These are phyloP conservation scores for Hyles euphorbiae DNA, from an alignment of 1,140 invertebrate genomes.

Conservation along the genomic window DNA sequence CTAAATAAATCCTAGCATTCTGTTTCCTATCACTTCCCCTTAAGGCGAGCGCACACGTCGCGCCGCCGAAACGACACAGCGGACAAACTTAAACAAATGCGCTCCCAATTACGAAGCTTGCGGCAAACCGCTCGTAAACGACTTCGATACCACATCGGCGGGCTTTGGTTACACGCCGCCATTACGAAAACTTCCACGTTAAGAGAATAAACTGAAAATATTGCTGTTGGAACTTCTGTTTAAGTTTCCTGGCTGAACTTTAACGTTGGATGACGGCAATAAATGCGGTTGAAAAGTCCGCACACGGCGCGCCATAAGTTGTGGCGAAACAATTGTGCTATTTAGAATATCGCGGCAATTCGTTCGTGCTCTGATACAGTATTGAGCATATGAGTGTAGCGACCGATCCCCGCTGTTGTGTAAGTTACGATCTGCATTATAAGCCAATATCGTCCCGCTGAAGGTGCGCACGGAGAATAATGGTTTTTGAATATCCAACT, in stretches of 20 bases:
- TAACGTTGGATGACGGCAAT: neutral
- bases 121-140: constrained; percentile 10
- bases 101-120: constrained; percentile 8
- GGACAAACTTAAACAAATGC: constrained; percentile 17
- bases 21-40: constrained; percentile 6
- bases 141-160: constrained; percentile 14
- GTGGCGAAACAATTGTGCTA: too few species aligned
- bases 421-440: constrained; percentile 37
- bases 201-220: constrained; percentile 1
- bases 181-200: constrained; percentile 10
- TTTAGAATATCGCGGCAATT: too few species aligned
- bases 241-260: neutral
- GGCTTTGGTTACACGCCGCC: constrained; percentile 7
- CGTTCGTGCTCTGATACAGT: too few species aligned
- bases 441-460: constrained; percentile 26
- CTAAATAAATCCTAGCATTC: constrained; percentile 13
- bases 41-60: too few species aligned
- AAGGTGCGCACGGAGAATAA: constrained; percentile 28
- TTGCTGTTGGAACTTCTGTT: neutral
- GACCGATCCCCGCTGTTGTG: constrained; percentile 18
- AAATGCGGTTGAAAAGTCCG: constrained; percentile 1
- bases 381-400: neutral
- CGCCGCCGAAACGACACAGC: neutral
- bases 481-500: constrained; percentile 32
- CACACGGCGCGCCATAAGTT: neutral